Evolutionary conservation across 2,113 vertebrate species (phyloP).

Genomic region (Cariama cristata): DNA sequence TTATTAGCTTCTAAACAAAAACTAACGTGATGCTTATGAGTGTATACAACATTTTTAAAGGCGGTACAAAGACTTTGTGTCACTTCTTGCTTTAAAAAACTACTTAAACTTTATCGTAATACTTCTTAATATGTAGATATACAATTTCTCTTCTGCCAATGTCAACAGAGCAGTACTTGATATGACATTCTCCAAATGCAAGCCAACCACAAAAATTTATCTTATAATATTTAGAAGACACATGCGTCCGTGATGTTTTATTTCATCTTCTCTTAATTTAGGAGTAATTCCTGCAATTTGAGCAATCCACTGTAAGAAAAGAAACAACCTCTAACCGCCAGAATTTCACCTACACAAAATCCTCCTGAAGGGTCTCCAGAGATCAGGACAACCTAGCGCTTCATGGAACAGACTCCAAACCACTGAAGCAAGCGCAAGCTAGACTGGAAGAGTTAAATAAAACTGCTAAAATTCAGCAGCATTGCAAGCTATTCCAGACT

Average conservation of each 20-base stretch:
- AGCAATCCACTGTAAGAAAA: neutral
- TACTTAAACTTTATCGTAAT: neutral
- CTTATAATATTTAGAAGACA: neutral
- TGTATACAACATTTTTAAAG: neutral
- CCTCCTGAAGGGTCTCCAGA: neutral
- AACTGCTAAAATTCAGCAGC: slow-evolving; percentile 50
- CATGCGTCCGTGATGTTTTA: neutral
- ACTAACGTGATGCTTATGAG: neutral
- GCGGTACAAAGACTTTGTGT: neutral
- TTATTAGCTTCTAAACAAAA: neutral
- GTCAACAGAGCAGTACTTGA: neutral
- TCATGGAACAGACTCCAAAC: neutral
- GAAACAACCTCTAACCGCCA: neutral
- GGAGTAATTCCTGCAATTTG: neutral
- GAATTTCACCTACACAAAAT: neutral
- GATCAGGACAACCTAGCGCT: neutral
- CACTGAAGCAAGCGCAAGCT: neutral
- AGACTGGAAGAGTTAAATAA: slow-evolving; percentile 13
- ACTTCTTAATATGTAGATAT: neutral
- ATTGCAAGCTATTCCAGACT: slow-evolving; percentile 30
- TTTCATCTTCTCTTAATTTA: neutral
- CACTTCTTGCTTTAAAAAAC: neutral
- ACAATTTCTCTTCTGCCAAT: neutral
- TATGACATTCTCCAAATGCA: neutral
- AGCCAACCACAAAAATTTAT: neutral